A percentile compares a stretch with the other conserved stretches of the same genome.
Evolutionary conservation across 2,888 invertebrate species (phyloP).

Genomic region (Drymonia ruficornis): DNA sequence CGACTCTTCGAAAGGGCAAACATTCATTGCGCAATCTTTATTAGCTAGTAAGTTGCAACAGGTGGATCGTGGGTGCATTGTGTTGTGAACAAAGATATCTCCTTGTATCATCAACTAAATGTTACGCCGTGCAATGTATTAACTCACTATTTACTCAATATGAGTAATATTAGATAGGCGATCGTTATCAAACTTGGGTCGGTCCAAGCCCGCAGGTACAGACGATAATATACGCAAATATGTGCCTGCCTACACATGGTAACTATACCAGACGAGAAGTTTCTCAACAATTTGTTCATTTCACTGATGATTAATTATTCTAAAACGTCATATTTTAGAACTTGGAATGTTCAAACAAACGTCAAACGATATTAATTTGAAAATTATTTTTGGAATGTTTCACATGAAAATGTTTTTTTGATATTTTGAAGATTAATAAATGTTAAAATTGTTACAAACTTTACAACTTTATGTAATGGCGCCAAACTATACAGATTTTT

Average conservation of each 20-base stretch:
- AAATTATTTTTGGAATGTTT: conserved; percentile 18
- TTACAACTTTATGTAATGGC: too few species aligned
- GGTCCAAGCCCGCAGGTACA: not conserved
- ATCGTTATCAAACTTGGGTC: conserved; percentile 3
- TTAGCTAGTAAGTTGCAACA: conserved; percentile 38
- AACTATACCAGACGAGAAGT: conserved; percentile 21
- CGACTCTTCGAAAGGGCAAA: conserved; percentile 26
- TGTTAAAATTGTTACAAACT: too few species aligned
- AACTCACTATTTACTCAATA: conserved; percentile 7
- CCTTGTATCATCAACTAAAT: conserved; percentile 14
- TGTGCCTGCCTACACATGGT: conserved; percentile 10
- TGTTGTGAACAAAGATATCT: conserved; percentile 14
- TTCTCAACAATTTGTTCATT: conserved; percentile 20
- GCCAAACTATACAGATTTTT: too few species aligned
- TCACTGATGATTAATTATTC: conserved; percentile 28
- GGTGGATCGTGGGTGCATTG: conserved; percentile 28
- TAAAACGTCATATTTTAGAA: conserved; percentile 20
- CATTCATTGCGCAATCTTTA: conserved; percentile 30
- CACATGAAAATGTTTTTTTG: not conserved
- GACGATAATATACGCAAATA: not conserved
- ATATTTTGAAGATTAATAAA: not conserved
- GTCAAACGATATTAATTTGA: conserved; percentile 21
- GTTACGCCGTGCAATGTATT: conserved; percentile 5
- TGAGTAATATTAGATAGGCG: not conserved
- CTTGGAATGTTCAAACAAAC: conserved; percentile 22